Percentiles rank a stretch among this genome's conserved stretches.
Evolutionary conservation across 2,888 invertebrate genomes (phyloP).

Genomic region (Thumatha senex): DNA sequence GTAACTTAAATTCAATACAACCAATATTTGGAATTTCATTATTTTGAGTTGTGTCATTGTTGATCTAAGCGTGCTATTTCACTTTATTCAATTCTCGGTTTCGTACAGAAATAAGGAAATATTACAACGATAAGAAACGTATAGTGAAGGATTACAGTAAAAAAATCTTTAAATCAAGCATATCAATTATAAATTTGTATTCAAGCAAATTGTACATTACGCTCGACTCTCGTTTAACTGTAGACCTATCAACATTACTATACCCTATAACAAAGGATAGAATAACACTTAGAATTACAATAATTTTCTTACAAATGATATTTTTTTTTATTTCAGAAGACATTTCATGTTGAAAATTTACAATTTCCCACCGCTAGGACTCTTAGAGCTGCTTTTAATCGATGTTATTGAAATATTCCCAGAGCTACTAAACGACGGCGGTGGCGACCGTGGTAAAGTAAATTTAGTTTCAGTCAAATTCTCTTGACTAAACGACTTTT

Average conservation of each 20-base stretch:
- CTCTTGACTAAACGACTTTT: constrained; percentile 78
- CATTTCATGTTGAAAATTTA: constrained; percentile 21
- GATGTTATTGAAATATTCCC: constrained; percentile 85
- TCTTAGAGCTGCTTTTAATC: constrained; percentile 84
- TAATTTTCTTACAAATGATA: constrained; percentile 5
- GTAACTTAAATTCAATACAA: background rate
- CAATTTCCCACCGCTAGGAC: constrained; percentile 77
- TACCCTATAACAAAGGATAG: constrained; percentile 5
- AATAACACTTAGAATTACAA: constrained; percentile 13
- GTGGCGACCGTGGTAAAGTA: constrained; percentile 70
- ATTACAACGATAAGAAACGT: background rate
- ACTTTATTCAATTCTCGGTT: background rate
- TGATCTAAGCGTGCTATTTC: background rate
- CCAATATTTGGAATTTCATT: background rate
- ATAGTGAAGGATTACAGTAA: background rate
- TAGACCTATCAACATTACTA: background rate
- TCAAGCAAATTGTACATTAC: constrained; percentile 31
- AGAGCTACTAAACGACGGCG: constrained; percentile 66
- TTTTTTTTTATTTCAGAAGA: background rate
- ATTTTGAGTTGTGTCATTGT: background rate
- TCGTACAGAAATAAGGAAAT: background rate
- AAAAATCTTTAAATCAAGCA: constrained; percentile 11
- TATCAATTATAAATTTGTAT: constrained; percentile 30
- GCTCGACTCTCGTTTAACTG: constrained; percentile 9
- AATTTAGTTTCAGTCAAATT: constrained; percentile 71